Evolutionary conservation across 1,140 invertebrate species (phyloP), one percentile per base, ranked within the genome.

Genomic region (Drosophila parvula): DNA sequence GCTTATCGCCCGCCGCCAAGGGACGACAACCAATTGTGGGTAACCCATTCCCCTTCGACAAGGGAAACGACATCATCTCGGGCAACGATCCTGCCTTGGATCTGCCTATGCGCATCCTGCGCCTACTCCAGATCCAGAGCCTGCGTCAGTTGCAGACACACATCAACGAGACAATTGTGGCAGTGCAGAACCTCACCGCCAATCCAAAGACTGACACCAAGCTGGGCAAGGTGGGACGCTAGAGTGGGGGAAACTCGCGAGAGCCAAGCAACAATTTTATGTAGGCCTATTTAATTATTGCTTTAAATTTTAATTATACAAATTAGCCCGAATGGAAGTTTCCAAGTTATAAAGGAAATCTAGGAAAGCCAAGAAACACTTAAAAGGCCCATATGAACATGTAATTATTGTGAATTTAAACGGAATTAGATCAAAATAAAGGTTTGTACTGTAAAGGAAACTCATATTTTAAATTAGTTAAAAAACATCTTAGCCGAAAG

Each of bases 151-250:
- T 99, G 27, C 98, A 99, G 93, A 99, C 98, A 0, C 95, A 95
- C 85, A 98, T 99, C 40, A 99, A 99, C 93, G 96, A 98, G 93
- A 95, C 96, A 4, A 96, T 99, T 89, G 98, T 99, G 4, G 94
- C 94, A 62, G 96, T 98, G 2, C 98, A 99, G 94, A 95, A 93
- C 67, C 94, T 99, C 7, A 99, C 98, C 14, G 98, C 98, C 9
- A 96, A 99, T 95, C 98, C 98, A 11, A 98, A 98, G 93, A 99
- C 98, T 83, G 98, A 99, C 91, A 98, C 97, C 4, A 96, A 95
- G 91, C 93, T 99, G 28, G 98, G 98, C 59, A 97, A 98, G 95
- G 98, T 99, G 84, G 98, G 98, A 70, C 91, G 90, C 61, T 90
- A 53, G 68, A 44, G 6, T 9, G 30, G 14, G n/a, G 12, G 6